Evolutionary conservation across 2,797 vertebrate species (phyloP), one percentile per base, ranked within the genome.

Genomic region (Gymnothorax reevesii): DNA sequence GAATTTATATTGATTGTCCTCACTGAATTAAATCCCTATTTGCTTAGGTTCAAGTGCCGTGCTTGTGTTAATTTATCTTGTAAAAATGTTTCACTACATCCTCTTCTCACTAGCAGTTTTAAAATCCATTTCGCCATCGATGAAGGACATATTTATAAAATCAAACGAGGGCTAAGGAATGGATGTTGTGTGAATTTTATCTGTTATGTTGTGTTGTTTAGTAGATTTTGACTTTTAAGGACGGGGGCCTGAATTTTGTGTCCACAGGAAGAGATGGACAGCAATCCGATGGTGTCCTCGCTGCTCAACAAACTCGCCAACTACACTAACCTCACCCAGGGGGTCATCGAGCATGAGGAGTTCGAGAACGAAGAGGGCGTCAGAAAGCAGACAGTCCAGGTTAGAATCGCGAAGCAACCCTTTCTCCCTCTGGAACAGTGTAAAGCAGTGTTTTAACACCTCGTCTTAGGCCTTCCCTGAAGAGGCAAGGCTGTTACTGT

Each of bases 321-420:
- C 93, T 99, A 99, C 93, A 99, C 98, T 90, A 99, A 99, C 93
- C 93, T 99, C 89, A 96, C 97, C 57, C 98, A 99, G 93, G 98
- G 98, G 0, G 98, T 97, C 54, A 94, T 97, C 2, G 98, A 99
- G 91, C 97, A 99, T 0, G 98, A 99, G 92, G 96, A 97, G 90
- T 97, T 94, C 0, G 95, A 96, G 86, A 91, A 93, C 54, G 93
- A 96, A 54, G 98, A 99, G 55, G 98, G 97, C 4, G 93, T 93
- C 91, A 95, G 95, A 80, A 95, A 94, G 87, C 95, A 96, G 9
- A 91, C 97, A 75, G 91, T 96, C 87, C 96, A 93, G 96, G 98
- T 99, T 95, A 4, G 27, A 15, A 12, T 17, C 1, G 27, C 49
- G 27, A 25, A 7, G 69, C n/a, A 10, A 25, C 69, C 2, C 12